Percentiles rank a stretch among this genome's conserved stretches.
phyloP scores from a whole-genome alignment of 1,140 invertebrate genomes.

The honey bee (Apis mellifera) region Amel_HAv3.1 CM009946.2:1683501-1684000 shows the following conservation, averaged over 20 bases:
- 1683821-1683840: slow-evolving; percentile 4
- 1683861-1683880: slow-evolving; percentile 3
- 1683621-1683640: too few relatives aligned
- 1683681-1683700: too few relatives aligned
- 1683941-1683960: not conserved
- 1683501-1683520: too few relatives aligned
- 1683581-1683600: too few relatives aligned
- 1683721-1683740: too few relatives aligned
- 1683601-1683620: too few relatives aligned
- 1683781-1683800: slow-evolving; percentile 6
- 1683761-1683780: slow-evolving; percentile 12
- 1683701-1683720: too few relatives aligned
- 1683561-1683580: too few relatives aligned
- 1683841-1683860: not conserved
- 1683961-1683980: not conserved
- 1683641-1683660: too few relatives aligned
- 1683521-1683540: too few relatives aligned
- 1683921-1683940: slow-evolving; percentile 14
- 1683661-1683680: too few relatives aligned
- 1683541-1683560: too few relatives aligned
- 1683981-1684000: not conserved
- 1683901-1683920: not conserved
- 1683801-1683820: slow-evolving; percentile 18
- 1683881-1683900: slow-evolving; percentile 3
- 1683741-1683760: not conserved